Evolutionary conservation across 2,888 invertebrate species (phyloP).

Genomic region (Synanthedon formicaeformis): DNA sequence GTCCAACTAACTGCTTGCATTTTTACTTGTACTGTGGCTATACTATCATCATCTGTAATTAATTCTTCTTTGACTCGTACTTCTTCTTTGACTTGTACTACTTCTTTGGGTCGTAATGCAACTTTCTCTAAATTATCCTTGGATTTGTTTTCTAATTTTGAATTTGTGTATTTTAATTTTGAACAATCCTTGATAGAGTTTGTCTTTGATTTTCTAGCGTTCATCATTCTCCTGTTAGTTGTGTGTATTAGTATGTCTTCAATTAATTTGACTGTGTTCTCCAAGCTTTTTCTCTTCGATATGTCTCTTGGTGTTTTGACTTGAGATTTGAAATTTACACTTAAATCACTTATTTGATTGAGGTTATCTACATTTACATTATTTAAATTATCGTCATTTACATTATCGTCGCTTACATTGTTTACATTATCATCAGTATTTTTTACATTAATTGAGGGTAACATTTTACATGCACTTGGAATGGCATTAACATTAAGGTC

Average conservation of each 20-base stretch:
- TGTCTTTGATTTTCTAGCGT: neutral
- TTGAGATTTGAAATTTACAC: slow-evolving; percentile 16
- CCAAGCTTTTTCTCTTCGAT: slow-evolving; percentile 38
- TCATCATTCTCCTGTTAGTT: slow-evolving; percentile 4
- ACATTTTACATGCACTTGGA: neutral
- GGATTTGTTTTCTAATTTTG: neutral
- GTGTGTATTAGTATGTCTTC: slow-evolving; percentile 41
- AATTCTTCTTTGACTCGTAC: slow-evolving; percentile 5
- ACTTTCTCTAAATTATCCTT: neutral
- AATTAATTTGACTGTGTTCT: slow-evolving; percentile 46
- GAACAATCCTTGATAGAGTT: neutral
- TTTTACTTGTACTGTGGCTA: slow-evolving; percentile 7
- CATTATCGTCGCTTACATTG: too few relatives aligned
- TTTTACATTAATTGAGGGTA: too few relatives aligned
- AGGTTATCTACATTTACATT: neutral
- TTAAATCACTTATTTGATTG: slow-evolving; percentile 14
- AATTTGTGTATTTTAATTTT: neutral
- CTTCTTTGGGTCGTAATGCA: slow-evolving; percentile 7
- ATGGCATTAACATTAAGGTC: too few relatives aligned
- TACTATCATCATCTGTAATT: neutral
- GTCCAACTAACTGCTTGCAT: slow-evolving; percentile 29
- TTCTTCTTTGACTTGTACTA: slow-evolving; percentile 3
- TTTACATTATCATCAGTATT: too few relatives aligned
- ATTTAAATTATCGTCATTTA: too few relatives aligned
- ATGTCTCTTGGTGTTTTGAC: slow-evolving; percentile 19